Conservation (phyloP, 2,113 vertebrate genomes). For the Sinosuthora webbiana region DNA sequence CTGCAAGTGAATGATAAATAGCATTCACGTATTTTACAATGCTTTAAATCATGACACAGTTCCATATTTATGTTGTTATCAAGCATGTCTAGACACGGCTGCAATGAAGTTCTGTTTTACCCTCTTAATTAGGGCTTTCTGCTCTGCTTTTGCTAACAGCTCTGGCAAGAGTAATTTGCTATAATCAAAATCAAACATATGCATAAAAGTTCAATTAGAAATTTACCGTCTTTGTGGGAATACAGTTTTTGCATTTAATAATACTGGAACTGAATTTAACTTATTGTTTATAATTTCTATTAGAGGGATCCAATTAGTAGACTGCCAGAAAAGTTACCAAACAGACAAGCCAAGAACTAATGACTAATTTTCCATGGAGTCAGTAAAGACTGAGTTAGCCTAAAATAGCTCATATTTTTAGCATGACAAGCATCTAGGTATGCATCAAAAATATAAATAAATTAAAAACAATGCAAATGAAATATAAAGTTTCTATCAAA, state of each 20-base stretch:
- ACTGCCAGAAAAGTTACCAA: neutral
- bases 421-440: neutral
- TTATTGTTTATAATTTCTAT: neutral
- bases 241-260: neutral
- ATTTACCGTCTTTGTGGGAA: neutral
- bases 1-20: constrained; percentile 37
- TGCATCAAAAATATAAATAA: neutral
- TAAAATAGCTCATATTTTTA: neutral
- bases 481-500: neutral
- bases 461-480: neutral
- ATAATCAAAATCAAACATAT: neutral
- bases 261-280: neutral
- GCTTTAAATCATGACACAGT: neutral
- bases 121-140: neutral
- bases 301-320: neutral
- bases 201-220: neutral
- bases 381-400: neutral
- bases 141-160: neutral
- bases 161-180: neutral
- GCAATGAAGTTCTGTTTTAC: neutral
- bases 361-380: neutral
- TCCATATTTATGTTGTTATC: constrained; percentile 17
- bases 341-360: neutral
- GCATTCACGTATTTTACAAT: constrained; percentile 14
- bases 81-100: neutral